These are phyloP conservation scores for Lordiphosa fenestrarum DNA, from an alignment of 2,888 invertebrate species.

Conservation along the genomic window DNA sequence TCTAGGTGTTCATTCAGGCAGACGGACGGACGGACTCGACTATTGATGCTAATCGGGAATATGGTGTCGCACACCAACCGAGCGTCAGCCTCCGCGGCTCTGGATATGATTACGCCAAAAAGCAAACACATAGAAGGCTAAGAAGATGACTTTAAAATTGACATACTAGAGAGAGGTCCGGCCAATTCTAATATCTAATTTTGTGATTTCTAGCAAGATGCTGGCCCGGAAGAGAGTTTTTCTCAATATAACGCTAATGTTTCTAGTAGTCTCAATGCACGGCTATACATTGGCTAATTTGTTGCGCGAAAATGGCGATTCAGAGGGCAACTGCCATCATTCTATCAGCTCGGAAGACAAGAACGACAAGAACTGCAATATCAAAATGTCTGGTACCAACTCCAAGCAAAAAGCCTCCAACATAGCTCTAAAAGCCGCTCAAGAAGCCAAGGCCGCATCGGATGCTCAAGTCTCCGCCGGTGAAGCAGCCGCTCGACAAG, in stretches of 20 bases:
- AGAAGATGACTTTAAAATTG: too few relatives aligned
- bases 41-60: too few relatives aligned
- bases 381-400: constrained; percentile 14
- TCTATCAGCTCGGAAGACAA: not conserved
- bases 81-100: too few relatives aligned
- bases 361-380: constrained; percentile 6
- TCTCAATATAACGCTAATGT: not conserved
- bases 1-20: too few relatives aligned
- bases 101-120: too few relatives aligned
- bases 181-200: not conserved
- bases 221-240: too few relatives aligned
- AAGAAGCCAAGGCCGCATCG: constrained; percentile 86
- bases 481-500: constrained; percentile 87
- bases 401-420: constrained; percentile 82
- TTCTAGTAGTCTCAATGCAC: too few relatives aligned
- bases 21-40: too few relatives aligned
- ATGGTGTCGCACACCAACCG: too few relatives aligned
- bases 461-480: constrained; percentile 88
- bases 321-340: not conserved
- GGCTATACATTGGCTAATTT: too few relatives aligned
- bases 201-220: not conserved
- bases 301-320: not conserved
- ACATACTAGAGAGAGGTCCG: too few relatives aligned
- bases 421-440: constrained; percentile 88
- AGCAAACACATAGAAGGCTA: too few relatives aligned